Base-by-base conservation (phyloP, 2,797 vertebrate genomes). In the Sebastes aleutianus region DNA sequence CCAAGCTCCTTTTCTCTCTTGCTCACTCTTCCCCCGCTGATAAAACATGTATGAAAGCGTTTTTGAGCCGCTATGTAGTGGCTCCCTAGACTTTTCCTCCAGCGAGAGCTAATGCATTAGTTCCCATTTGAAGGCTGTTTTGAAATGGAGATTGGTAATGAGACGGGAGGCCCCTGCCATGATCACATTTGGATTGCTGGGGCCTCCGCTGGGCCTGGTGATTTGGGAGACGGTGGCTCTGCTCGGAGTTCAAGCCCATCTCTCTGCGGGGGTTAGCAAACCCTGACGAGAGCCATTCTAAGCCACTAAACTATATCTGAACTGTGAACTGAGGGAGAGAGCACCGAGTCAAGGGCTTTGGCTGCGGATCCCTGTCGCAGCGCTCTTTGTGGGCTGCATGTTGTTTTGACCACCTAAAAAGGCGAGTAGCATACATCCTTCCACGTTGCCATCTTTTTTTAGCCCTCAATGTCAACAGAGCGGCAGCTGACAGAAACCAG, bases 111-210 rank as follows among this genome's bases (percentile, higher is more conserved):
- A 93, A 94, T 95, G 93, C 93, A 95, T 95, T 94, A 93, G 91
- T 94, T 95, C 92, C 92, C 92, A 93, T 92, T 93, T 93, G 91
- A 94, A 90, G 87, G 84, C 88, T 88, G 89, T 94, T 95, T 93
- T 94, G 92, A 95, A 94, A 94, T 94, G 90, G 91, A 95, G 93
- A 95, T 93, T 89, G 91, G 87, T 95, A 94, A 95, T 95, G 91
- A 94, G 92, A 91, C 87, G 74, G 89, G 91, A 90, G 89, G 90
- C 86, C 91, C 87, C 89, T 57, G 75, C 84, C 82, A 90, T 87
- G 90, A 95, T 94, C 94, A 81, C 89, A 92, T 95, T 94, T 91
- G 90, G 92, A 92, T 92, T 87, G 91, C 94, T 66, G 36, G 57
- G 89, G 90, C 90, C 89, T 91, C 93, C 89, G n/a, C 91, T 84